A percentile compares a stretch with the other conserved stretches of the same genome.
These are phyloP conservation scores for Chloropsis hardwickii DNA, from an alignment of 2,113 vertebrate genomes.

Conservation along the genomic window DNA sequence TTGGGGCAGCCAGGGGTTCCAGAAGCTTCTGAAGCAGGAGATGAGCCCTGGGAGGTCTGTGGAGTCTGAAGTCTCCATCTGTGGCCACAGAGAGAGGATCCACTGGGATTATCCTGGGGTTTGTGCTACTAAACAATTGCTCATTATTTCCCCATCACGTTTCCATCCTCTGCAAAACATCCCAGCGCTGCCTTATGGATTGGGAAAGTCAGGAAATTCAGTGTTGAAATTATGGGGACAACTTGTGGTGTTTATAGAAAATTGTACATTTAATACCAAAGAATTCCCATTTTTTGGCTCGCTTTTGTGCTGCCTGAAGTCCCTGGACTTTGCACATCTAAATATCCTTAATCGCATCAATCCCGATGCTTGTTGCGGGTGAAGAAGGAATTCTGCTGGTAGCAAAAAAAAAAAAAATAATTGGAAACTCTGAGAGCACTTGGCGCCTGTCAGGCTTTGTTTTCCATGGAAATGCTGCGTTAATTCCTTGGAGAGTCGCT, in stretches of 20 bases:
- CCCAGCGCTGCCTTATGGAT: not conserved
- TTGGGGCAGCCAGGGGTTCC: not conserved
- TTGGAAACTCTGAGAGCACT: not conserved
- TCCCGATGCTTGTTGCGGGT: not conserved
- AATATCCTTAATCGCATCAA: not conserved
- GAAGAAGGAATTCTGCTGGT: not conserved
- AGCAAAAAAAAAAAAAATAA: not conserved
- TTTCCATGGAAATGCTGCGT: fast-evolving
- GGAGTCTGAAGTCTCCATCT: not conserved
- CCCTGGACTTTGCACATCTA: not conserved
- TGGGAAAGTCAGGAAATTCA: not conserved
- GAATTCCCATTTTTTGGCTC: not conserved
- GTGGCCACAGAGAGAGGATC: not conserved
- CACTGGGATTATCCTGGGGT: not conserved
- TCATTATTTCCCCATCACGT: not conserved
- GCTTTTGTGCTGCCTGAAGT: not conserved
- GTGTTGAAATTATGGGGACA: not conserved
- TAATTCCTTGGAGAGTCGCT: fast-evolving
- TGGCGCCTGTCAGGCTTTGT: not conserved
- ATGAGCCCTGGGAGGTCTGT: not conserved
- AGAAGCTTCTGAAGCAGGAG: not conserved
- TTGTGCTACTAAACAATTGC: not conserved
- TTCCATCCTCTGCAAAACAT: not conserved
- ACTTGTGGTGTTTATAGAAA: not conserved
- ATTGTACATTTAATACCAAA: not conserved